Base-by-base conservation (phyloP, 1,140 invertebrate genomes). In the Megalonaias nervosa region DNA sequence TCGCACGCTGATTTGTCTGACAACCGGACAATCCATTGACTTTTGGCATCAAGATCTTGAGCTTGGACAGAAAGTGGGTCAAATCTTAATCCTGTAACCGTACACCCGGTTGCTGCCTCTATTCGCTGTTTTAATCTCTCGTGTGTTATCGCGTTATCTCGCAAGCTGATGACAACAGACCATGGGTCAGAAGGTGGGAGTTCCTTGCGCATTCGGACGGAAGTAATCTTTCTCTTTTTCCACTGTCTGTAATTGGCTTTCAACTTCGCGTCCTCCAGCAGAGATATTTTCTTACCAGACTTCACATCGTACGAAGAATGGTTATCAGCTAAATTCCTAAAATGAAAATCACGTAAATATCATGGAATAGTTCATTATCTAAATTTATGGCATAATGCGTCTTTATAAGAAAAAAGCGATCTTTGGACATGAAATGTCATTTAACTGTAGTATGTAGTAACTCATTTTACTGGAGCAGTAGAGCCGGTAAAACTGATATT, bases 11-110 rank as follows among this genome's bases (percentile, higher is more conserved):
- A 60, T 19, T 56, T 16, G 19, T 77, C 62, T 38, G 31, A 13
- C 59, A 77, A 77, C 61, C 70, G 31, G 38, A 77, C 17, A 38
- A 77, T 77, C 75, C 75, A 77, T 67, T 68, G 48, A 59, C 62
- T 66, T 56, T 70, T 77, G 9, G 75, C 59, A 14, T 71, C 68
- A n/a, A 48, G 14, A 21, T 77, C 48, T n/a, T 60, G 60, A 11
- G 70, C 57, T 61, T 77, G 59, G 4, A 67, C 65, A 15, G 55
- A 77, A 19, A 77, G 38, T n/a, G 75, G 75, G 60, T 77, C 75
- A 67, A 71, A 77, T 67, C 67, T 61, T 17, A 77, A 26, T 4
- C 70, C 60, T 13, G 61, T 57, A 26, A 77, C 5, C 38, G 31
- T 72, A 58, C 23, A 56, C 38, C 57, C 57, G 11, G 68, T 67